phyloP scores from a whole-genome alignment of 92 coral and sea anemone species.

The Blastomussa wellsi region DNA sequence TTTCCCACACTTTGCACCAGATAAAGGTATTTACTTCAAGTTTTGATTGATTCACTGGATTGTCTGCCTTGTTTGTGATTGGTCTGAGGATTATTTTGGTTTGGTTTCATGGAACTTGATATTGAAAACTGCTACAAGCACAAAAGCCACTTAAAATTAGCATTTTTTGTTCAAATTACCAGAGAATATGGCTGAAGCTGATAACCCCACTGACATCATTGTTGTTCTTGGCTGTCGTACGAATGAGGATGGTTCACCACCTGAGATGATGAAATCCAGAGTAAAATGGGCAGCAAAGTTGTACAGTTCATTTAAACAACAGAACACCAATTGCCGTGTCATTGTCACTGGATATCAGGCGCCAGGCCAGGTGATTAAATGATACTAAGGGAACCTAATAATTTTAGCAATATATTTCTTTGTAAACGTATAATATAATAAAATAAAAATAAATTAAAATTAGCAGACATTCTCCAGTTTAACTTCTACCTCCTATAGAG shows the following conservation, averaged over 20 bases:
- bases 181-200: conserved; percentile 28
- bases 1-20: too few species aligned
- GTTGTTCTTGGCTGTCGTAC: conserved; percentile 69
- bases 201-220: conserved; percentile 25
- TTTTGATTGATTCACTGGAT: too few species aligned
- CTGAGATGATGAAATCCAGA: conserved; percentile 74
- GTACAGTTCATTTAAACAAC: conserved; percentile 55
- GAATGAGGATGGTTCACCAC: conserved; percentile 71
- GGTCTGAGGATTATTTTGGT: too few species aligned
- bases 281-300: conserved; percentile 61
- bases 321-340: conserved; percentile 58
- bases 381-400: too few species aligned
- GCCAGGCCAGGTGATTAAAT: conserved; percentile 60
- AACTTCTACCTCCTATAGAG: too few species aligned
- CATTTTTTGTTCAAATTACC: background rate
- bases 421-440: background rate
- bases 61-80: too few species aligned
- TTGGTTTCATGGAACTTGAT: too few species aligned
- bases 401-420: background rate
- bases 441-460: too few species aligned
- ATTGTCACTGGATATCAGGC: conserved; percentile 78
- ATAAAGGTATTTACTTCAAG: too few species aligned
- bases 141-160: background rate
- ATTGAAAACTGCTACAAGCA: too few species aligned
- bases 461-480: too few species aligned